These are phyloP conservation scores for Luscinia luscinia DNA, from an alignment of 2,797 vertebrate species.

Conservation along the genomic window DNA sequence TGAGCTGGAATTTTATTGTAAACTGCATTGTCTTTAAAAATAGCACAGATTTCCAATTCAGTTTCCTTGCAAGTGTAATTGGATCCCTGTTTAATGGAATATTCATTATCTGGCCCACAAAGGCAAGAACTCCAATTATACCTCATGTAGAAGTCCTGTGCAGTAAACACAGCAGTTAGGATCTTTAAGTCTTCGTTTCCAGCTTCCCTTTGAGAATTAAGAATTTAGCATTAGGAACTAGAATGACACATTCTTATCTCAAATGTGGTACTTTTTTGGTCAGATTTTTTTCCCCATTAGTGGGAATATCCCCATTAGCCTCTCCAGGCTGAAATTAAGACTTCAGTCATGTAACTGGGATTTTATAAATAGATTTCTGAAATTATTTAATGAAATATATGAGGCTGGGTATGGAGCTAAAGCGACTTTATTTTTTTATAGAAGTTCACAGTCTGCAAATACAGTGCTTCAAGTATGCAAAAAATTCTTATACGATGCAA, in stretches of 20 bases:
- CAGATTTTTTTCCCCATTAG: background rate
- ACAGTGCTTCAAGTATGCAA: background rate
- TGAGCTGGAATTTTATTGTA: background rate
- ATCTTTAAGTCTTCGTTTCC: background rate
- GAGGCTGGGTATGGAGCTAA: background rate
- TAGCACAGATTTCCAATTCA: background rate
- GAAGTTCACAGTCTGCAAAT: background rate
- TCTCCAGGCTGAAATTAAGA: background rate
- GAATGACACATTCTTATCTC: background rate
- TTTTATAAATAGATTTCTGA: background rate
- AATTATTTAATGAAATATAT: background rate
- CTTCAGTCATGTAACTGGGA: background rate
- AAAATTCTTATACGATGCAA: background rate
- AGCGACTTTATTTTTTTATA: background rate
- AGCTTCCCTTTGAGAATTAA: background rate
- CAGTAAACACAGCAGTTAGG: background rate
- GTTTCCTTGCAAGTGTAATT: conserved; percentile 1
- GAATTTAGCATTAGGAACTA: background rate
- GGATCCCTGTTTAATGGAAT: background rate
- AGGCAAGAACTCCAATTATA: background rate
- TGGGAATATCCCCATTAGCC: background rate
- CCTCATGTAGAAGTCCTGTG: background rate
- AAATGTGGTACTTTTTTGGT: background rate
- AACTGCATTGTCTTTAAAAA: conserved; percentile 22
- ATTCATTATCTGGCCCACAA: background rate